A percentile compares a stretch with the other conserved stretches of the same genome.
phyloP scores from a whole-genome alignment of 2,113 vertebrate species.

The Cephalopterus ornatus region DNA sequence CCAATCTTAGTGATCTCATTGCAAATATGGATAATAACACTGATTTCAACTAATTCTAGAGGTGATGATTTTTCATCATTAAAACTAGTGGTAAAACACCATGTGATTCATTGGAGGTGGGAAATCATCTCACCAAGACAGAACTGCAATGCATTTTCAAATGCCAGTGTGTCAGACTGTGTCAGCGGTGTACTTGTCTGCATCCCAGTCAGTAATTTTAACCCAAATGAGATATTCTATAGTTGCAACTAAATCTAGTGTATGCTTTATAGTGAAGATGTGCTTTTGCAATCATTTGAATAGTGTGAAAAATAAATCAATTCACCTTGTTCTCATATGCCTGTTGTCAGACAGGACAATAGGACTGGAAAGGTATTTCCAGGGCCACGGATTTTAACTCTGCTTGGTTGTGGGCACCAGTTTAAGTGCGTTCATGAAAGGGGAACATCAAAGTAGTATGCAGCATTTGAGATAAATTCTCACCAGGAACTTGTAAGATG shows the following conservation, averaged over 20 bases:
- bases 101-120: neutral
- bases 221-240: neutral
- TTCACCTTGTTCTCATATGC: neutral
- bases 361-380: neutral
- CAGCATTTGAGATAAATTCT: neutral
- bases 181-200: neutral
- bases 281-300: neutral
- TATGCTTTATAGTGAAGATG: neutral
- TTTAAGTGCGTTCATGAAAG: neutral
- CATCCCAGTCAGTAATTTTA: neutral
- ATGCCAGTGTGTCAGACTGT: fast-evolving
- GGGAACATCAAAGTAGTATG: neutral
- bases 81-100: neutral
- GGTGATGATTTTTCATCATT: neutral
- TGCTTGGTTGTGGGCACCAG: neutral
- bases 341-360: neutral
- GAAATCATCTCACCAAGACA: neutral
- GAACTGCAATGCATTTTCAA: neutral
- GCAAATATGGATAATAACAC: neutral
- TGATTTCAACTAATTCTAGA: neutral
- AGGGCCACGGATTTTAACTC: neutral
- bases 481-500: neutral
- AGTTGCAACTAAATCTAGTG: neutral
- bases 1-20: neutral
- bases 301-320: neutral